phyloP scores from a whole-genome alignment of 1,140 invertebrate genomes.

The Frieseomelitta varia region DNA sequence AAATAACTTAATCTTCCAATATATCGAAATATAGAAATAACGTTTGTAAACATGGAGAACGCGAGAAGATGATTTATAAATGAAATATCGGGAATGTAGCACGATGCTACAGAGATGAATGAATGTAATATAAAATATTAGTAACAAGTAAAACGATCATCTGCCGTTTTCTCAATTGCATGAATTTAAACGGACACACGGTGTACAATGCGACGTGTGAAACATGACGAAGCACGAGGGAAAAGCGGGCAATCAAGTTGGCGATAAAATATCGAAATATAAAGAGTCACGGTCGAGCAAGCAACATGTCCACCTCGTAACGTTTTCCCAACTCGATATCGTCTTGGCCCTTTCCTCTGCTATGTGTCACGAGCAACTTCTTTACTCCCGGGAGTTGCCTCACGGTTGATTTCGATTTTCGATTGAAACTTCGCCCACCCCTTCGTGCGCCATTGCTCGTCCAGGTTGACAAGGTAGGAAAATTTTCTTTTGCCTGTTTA shows the following conservation, averaged over 20 bases:
- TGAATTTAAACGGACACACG: too few relatives aligned
- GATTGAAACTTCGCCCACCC: slow-evolving; percentile 69
- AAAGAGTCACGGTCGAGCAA: slow-evolving; percentile 66
- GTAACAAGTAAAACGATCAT: too few relatives aligned
- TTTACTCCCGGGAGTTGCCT: slow-evolving; percentile 69
- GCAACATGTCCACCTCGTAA: slow-evolving; percentile 13
- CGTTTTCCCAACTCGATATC: slow-evolving; percentile 9
- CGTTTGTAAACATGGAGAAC: too few relatives aligned
- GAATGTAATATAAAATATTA: too few relatives aligned
- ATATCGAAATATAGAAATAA: too few relatives aligned
- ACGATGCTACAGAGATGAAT: too few relatives aligned
- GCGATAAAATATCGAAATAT: slow-evolving; percentile 66
- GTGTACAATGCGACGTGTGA: too few relatives aligned
- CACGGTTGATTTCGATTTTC: slow-evolving; percentile 77
- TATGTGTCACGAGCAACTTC: slow-evolving; percentile 70
- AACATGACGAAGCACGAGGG: too few relatives aligned
- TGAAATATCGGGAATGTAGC: too few relatives aligned
- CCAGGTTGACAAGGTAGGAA: background rate
- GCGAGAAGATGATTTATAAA: too few relatives aligned
- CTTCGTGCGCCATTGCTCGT: background rate
- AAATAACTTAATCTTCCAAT: too few relatives aligned
- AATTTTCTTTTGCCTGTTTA: slow-evolving; percentile 72
- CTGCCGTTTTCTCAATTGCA: too few relatives aligned
- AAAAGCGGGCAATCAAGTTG: slow-evolving; percentile 22
- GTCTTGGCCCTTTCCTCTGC: slow-evolving; percentile 21